Evolutionary conservation across 2,888 invertebrate genomes (phyloP).

Genomic region (Abscondita cerata): DNA sequence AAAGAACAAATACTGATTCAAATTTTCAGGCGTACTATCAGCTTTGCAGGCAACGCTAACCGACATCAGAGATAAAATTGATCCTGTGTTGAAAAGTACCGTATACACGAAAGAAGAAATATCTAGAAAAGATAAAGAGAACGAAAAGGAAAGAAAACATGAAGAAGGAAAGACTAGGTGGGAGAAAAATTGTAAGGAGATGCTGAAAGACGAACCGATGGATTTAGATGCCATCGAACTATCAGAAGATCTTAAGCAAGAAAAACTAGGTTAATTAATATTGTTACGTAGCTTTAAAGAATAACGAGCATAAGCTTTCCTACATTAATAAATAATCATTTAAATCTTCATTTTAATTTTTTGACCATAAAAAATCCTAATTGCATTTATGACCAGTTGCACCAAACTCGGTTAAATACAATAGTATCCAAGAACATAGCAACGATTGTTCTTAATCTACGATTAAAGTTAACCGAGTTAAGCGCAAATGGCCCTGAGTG

Average conservation of each 20-base stretch:
- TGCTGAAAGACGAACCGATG: conserved; percentile 32
- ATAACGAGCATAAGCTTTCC: too few relatives aligned
- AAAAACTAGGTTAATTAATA: conserved; percentile 21
- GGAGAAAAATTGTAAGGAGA: conserved; percentile 50
- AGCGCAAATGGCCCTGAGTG: too few relatives aligned
- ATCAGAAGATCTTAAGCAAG: conserved; percentile 21
- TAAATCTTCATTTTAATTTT: too few relatives aligned
- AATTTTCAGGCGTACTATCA: conserved; percentile 75
- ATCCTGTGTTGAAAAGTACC: conserved; percentile 61
- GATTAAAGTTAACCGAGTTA: too few relatives aligned
- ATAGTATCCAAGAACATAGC: too few relatives aligned
- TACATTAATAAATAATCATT: too few relatives aligned
- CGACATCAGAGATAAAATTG: conserved; percentile 67
- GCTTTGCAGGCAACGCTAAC: conserved; percentile 72
- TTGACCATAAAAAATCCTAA: too few relatives aligned
- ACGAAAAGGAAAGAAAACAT: conserved; percentile 48
- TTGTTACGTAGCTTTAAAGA: too few relatives aligned
- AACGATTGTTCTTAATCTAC: too few relatives aligned
- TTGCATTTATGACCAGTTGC: too few relatives aligned
- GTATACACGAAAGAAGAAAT: conserved; percentile 49
- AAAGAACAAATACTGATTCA: too few relatives aligned
- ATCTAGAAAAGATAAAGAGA: conserved; percentile 47
- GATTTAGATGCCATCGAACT: conserved; percentile 20
- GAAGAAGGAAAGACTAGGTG: conserved; percentile 53
- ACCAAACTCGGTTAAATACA: too few relatives aligned